A percentile compares a stretch with the other conserved stretches of the same genome.
These are phyloP conservation scores for Trachelus tabidus DNA, from an alignment of 2,888 invertebrate species.

Conservation along the genomic window DNA sequence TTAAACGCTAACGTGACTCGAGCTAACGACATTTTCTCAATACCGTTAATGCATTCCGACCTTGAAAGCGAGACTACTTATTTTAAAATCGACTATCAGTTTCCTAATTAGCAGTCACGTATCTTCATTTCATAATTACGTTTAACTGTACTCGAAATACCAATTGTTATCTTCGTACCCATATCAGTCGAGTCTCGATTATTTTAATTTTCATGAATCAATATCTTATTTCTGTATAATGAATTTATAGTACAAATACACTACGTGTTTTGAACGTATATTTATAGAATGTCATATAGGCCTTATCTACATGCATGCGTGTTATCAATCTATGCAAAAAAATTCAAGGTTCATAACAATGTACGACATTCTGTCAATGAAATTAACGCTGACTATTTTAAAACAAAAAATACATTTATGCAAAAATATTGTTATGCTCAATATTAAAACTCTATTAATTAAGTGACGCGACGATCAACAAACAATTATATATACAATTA, in stretches of 20 bases:
- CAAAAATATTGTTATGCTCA: too few relatives aligned
- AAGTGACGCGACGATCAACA: too few relatives aligned
- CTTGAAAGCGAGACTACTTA: background rate
- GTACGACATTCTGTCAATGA: too few relatives aligned
- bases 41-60: background rate
- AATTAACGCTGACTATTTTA: too few relatives aligned
- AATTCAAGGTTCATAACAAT: too few relatives aligned
- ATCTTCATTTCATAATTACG: background rate
- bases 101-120: background rate
- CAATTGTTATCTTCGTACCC: background rate
- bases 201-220: background rate
- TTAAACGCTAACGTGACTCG: background rate
- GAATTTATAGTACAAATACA: background rate
- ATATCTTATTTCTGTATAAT: background rate
- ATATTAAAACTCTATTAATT: too few relatives aligned
- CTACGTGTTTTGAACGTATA: background rate
- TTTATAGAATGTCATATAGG: too few relatives aligned
- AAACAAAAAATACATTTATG: too few relatives aligned
- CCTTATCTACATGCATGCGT: too few relatives aligned
- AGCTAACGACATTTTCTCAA: background rate
- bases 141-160: background rate
- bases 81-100: background rate
- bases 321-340: too few relatives aligned
- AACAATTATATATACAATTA: too few relatives aligned
- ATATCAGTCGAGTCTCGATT: background rate